Conservation (phyloP, 2,888 invertebrate species). For the Sinentomon sp. region DNA sequence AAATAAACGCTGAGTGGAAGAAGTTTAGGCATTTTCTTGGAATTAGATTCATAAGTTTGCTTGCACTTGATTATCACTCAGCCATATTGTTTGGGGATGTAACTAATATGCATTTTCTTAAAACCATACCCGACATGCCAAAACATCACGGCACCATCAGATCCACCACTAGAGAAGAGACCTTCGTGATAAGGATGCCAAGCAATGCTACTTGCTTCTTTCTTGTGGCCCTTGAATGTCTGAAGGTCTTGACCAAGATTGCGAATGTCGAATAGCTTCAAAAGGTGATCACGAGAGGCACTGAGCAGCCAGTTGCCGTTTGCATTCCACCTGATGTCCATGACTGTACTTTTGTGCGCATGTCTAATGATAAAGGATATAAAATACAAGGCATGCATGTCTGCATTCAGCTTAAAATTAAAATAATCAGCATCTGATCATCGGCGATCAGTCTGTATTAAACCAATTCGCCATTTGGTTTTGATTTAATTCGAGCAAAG, state of each 20-base stretch:
- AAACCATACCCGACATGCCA: conserved; percentile 76
- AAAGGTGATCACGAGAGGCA: conserved; percentile 86
- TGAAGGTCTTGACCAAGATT: conserved; percentile 86
- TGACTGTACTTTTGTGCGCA: conserved; percentile 96
- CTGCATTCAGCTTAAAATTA: too few species aligned
- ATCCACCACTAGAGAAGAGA: conserved; percentile 89
- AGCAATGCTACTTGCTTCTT: conserved; percentile 84
- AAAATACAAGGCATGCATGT: conserved; percentile 3
- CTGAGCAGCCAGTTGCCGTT: conserved; percentile 98
- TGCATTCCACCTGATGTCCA: conserved; percentile 96
- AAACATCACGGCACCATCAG: conserved; percentile 92
- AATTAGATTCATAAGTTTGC: too few species aligned
- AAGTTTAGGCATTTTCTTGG: too few species aligned
- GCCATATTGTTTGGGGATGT: too few species aligned
- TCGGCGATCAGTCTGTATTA: too few species aligned
- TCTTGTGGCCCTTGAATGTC: conserved; percentile 94
- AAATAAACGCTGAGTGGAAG: too few species aligned
- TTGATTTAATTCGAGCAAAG: neutral
- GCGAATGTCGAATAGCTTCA: conserved; percentile 90
- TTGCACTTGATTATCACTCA: too few species aligned
- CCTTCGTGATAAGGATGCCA: conserved; percentile 99
- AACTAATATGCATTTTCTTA: too few species aligned
- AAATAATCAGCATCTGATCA: too few species aligned
- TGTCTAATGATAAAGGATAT: conserved; percentile 29
- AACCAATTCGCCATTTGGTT: too few species aligned